Base-by-base conservation (phyloP, 2,113 vertebrate species). In the Neogobius melanostomus region DNA sequence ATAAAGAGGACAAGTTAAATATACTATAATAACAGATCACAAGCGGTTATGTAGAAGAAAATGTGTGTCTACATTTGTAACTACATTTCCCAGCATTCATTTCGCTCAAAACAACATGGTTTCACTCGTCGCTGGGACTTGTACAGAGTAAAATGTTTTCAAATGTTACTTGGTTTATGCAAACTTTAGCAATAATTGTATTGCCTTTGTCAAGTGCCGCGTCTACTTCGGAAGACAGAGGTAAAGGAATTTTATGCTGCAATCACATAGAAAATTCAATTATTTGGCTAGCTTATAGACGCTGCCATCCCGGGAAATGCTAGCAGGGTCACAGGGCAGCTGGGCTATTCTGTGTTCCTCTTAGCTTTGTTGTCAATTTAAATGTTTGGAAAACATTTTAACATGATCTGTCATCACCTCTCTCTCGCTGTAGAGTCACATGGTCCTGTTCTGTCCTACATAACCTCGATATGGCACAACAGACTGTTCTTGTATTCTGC, bases 401-500 rank as follows among this genome's bases (percentile, higher is more conserved):
- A 46, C 17, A 0, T 12, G 7, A 6, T 1, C 0, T 51, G 53
- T 1, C 45, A 12, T 17, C 12, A 42, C 56, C 15, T 15, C 44
- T 85, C 60, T 48, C 14, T 6, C 12, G 72, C 17, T 89, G 85
- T 80, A 88, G 73, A 9, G 16, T 82, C 88, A 4, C 53, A 91
- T 68, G 87, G 61, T 62, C 77, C 71, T 42, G 50, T 81, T 15
- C 88, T 78, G 59, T 57, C 85, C 10, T 90, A 78, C 28, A 62
- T 96, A 51, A 53, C 82, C 50, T 87, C 84, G 0, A n/a, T 95
- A 8, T 98, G 97, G 97, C 88, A 93, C 69, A 91, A 93, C 88
- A 91, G 97, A 46, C 75, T 94, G 64, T 99, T 95, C 69, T 11
- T 98, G 67, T 98, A 97, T 65, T 87, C 91, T n/a, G 90, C 90